Conservation (phyloP, 2,113 vertebrate species). For the Oncorhynchus mykiss region DNA sequence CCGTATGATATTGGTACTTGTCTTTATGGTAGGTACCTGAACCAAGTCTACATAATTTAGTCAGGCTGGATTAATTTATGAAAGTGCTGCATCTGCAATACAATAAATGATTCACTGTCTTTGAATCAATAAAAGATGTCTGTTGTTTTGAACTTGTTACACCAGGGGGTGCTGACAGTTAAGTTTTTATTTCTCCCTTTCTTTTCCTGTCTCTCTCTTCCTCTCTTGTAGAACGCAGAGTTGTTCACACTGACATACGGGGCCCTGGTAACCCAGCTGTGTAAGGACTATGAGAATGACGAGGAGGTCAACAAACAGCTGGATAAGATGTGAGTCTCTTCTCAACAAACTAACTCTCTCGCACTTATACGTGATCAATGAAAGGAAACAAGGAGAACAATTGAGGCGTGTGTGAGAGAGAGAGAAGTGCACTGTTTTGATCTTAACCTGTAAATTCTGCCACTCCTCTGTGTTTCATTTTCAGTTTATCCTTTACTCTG, state of each 20-base stretch:
- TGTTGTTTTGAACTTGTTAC: too few relatives aligned
- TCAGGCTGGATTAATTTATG: too few relatives aligned
- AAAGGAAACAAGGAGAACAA: too few relatives aligned
- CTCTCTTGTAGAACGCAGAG: constrained; percentile 85
- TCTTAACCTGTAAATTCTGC: constrained; percentile 28
- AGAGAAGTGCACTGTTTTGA: constrained; percentile 16
- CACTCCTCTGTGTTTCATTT: constrained; percentile 6
- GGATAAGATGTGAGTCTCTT: constrained; percentile 90
- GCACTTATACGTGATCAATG: too few relatives aligned
- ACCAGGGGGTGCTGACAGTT: too few relatives aligned
- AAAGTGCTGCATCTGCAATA: too few relatives aligned
- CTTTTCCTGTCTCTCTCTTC: neutral
- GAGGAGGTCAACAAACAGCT: constrained; percentile 99
- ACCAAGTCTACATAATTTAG: too few relatives aligned
- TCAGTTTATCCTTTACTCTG: constrained; percentile 13
- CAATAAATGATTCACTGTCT: too few relatives aligned
- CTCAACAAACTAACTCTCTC: neutral
- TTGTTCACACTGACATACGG: constrained; percentile 97
- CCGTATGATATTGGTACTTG: too few relatives aligned
- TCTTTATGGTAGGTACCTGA: too few relatives aligned
- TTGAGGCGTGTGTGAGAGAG: neutral
- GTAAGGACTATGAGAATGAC: constrained; percentile 98
- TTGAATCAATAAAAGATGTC: too few relatives aligned
- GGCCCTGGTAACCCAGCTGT: constrained; percentile 94
- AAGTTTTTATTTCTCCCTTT: neutral